Evolutionary conservation across 2,797 vertebrate species (phyloP).

Genomic region (Phrynocephalus guinanensis): DNA sequence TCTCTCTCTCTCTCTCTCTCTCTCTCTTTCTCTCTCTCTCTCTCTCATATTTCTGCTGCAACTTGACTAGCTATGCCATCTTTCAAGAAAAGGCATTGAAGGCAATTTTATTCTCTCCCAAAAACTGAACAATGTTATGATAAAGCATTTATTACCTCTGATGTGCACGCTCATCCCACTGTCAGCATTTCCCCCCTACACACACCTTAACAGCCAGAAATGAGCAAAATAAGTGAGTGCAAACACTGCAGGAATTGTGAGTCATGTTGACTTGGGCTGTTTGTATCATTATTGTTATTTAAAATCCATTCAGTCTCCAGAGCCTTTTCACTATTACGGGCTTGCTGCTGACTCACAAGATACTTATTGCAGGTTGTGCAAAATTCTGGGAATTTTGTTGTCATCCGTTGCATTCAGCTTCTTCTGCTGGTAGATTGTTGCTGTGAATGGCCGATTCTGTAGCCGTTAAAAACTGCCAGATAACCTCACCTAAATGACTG

Average conservation of each 20-base stretch:
- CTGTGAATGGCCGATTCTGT: too few species aligned
- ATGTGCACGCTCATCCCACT: neutral
- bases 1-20: neutral
- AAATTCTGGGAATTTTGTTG: neutral
- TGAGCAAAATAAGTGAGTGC: neutral
- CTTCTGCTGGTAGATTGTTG: too few species aligned
- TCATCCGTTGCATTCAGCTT: neutral
- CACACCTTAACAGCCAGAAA: neutral
- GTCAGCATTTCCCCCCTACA: neutral
- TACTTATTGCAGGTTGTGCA: neutral
- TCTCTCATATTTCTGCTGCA: neutral
- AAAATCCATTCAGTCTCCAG: neutral
- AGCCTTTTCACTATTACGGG: neutral
- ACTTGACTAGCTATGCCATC: neutral
- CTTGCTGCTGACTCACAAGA: neutral
- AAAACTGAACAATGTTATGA: neutral
- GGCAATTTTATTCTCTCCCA: neutral
- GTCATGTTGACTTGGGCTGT: neutral
- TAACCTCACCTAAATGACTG: too few species aligned
- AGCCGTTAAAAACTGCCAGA: too few species aligned
- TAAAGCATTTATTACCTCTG: neutral
- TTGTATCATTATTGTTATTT: too few species aligned
- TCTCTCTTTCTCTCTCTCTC: neutral
- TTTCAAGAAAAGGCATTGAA: neutral
- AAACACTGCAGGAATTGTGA: neutral